phyloP scores from a whole-genome alignment of 1,140 invertebrate genomes.

The Glossosoma conforme region DNA sequence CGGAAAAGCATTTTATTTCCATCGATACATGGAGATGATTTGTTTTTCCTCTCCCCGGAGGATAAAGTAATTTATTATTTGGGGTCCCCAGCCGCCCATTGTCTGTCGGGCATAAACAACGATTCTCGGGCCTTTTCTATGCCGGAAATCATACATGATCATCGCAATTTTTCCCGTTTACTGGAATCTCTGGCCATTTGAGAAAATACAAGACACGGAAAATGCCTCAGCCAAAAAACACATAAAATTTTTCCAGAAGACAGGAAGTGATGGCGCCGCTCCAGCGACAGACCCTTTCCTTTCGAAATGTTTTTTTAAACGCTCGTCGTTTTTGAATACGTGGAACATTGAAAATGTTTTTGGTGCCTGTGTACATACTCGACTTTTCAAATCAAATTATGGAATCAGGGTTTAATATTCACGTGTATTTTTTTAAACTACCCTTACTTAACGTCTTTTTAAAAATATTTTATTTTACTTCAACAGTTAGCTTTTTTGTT shows the following conservation, averaged over 20 bases:
- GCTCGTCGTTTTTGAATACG: too few relatives aligned
- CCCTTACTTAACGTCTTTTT: too few relatives aligned
- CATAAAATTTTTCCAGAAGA: neutral
- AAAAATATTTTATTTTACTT: too few relatives aligned
- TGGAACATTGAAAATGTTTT: too few relatives aligned
- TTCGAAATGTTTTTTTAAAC: too few relatives aligned
- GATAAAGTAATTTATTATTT: conserved; percentile 27
- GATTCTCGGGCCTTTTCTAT: conserved; percentile 1
- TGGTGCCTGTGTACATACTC: too few relatives aligned
- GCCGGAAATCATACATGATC: conserved; percentile 26
- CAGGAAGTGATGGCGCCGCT: too few relatives aligned
- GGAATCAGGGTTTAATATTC: too few relatives aligned
- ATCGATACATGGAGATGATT: conserved; percentile 26
- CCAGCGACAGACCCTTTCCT: too few relatives aligned
- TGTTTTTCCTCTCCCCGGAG: conserved; percentile 27
- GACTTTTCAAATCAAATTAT: too few relatives aligned
- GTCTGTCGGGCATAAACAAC: conserved; percentile 26
- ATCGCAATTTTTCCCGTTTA: conserved; percentile 13
- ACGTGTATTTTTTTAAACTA: too few relatives aligned
- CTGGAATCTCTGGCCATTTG: conserved; percentile 2
- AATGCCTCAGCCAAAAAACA: neutral
- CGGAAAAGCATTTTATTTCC: conserved; percentile 23
- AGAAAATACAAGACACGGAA: neutral
- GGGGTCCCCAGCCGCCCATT: conserved; percentile 22
- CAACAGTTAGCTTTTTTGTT: too few relatives aligned